Percentiles rank a stretch among this genome's conserved stretches.
Conservation (phyloP, 2,113 vertebrate genomes). For the Bucco capensis region DNA sequence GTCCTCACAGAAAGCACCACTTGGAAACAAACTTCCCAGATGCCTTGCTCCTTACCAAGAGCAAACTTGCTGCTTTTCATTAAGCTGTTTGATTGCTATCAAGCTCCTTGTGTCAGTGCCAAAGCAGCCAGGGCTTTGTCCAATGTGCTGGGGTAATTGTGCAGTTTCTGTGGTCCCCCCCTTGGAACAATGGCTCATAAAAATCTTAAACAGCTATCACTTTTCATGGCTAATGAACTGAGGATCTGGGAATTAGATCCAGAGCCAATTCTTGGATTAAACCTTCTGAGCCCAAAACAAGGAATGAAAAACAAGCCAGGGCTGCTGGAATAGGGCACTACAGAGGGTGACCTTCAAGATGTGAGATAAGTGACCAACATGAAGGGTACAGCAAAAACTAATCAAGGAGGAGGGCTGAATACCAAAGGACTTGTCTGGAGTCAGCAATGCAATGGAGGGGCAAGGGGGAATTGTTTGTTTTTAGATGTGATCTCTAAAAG, state of each 20-base stretch:
- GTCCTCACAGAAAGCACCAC: conserved; percentile 39
- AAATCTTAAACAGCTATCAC: conserved; percentile 66
- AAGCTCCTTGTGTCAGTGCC: conserved; percentile 38
- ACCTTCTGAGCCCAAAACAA: conserved; percentile 51
- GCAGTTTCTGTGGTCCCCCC: conserved; percentile 34
- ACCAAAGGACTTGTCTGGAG: conserved; percentile 23
- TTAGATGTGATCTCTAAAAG: conserved; percentile 57
- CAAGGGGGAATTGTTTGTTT: conserved; percentile 38
- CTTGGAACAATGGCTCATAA: conserved; percentile 63
- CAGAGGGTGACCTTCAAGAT: conserved; percentile 39
- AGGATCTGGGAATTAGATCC: conserved; percentile 66
- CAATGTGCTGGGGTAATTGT: conserved; percentile 32
- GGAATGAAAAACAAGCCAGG: conserved; percentile 21
- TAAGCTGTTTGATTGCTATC: conserved; percentile 46
- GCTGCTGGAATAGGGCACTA: background rate
- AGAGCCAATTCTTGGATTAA: conserved; percentile 67
- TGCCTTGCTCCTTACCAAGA: conserved; percentile 39
- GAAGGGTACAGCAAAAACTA: conserved; percentile 24
- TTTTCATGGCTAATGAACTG: conserved; percentile 73
- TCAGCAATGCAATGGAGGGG: background rate
- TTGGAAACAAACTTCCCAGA: conserved; percentile 46
- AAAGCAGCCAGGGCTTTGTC: conserved; percentile 29
- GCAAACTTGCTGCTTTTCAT: conserved; percentile 54
- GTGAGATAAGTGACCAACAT: conserved; percentile 33
- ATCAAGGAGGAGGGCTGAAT: background rate